These are phyloP conservation scores for Chaetorhynchus papuensis DNA, from an alignment of 2,113 vertebrate genomes.

Conservation along the genomic window DNA sequence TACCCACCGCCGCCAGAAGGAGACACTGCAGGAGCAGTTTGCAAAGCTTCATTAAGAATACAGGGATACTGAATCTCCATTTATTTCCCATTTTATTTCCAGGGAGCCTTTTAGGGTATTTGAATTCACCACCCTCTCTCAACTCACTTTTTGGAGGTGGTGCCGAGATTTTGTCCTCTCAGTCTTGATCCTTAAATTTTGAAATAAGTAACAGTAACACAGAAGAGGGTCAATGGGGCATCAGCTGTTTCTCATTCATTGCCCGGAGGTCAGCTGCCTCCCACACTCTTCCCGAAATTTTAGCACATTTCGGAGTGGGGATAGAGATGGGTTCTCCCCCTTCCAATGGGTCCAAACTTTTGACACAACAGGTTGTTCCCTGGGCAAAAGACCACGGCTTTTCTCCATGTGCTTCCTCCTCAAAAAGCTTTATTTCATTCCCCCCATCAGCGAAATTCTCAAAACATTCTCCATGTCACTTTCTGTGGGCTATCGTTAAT, in stretches of 20 bases:
- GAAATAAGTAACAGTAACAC: background rate
- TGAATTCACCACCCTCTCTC: background rate
- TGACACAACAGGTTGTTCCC: background rate
- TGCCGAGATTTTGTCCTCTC: background rate
- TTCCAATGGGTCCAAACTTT: background rate
- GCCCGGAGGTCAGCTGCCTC: background rate
- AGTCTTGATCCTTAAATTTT: background rate
- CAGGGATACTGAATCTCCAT: background rate
- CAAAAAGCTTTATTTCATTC: background rate
- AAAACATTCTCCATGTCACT: background rate
- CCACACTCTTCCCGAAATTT: background rate
- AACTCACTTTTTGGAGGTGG: background rate
- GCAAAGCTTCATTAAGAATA: background rate
- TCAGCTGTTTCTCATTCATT: background rate
- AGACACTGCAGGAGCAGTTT: background rate
- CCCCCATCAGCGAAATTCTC: background rate
- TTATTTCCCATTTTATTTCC: background rate
- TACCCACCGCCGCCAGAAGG: background rate
- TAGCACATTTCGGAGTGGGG: background rate
- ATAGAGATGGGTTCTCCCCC: background rate
- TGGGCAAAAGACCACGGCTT: background rate
- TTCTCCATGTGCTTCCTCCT: background rate
- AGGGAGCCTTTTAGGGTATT: background rate
- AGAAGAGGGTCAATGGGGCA: background rate
- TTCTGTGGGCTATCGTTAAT: background rate